These are phyloP conservation scores for Ceratotherium simum DNA, from an alignment of 2,113 vertebrate species.

Conservation along the genomic window DNA sequence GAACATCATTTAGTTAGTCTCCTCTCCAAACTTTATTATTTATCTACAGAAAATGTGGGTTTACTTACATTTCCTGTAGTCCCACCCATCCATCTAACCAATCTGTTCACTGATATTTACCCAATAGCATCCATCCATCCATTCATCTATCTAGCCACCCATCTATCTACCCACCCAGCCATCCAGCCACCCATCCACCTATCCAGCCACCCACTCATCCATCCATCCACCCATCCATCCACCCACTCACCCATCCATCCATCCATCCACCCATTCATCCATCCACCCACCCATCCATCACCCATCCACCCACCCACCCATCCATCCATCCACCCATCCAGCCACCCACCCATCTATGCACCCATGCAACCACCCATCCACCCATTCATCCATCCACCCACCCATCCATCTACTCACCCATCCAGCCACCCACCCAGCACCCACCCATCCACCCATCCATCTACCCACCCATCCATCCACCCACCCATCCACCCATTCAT, in stretches of 20 bases:
- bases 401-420: too few species aligned
- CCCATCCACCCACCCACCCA: rapidly evolving
- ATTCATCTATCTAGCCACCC: not conserved
- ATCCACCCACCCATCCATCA: rapidly evolving
- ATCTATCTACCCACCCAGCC: rapidly evolving
- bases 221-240: not conserved
- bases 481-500: not conserved
- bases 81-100: rapidly evolving
- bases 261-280: rapidly evolving
- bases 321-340: rapidly evolving
- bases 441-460: not conserved
- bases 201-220: rapidly evolving
- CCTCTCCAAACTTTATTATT: not conserved
- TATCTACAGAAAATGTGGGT: not conserved
- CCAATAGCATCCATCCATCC: not conserved
- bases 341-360: rapidly evolving
- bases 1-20: not conserved
- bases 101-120: too few species aligned
- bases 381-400: rapidly evolving
- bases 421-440: not conserved
- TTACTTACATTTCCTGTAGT: not conserved
- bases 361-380: too few species aligned
- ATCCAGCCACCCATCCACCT: rapidly evolving
- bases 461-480: too few species aligned
- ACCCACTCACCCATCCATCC: rapidly evolving